Evolutionary conservation across 1,140 invertebrate genomes (phyloP), one percentile per base, ranked within the genome.

Genomic region (Medauroidea extradentata): DNA sequence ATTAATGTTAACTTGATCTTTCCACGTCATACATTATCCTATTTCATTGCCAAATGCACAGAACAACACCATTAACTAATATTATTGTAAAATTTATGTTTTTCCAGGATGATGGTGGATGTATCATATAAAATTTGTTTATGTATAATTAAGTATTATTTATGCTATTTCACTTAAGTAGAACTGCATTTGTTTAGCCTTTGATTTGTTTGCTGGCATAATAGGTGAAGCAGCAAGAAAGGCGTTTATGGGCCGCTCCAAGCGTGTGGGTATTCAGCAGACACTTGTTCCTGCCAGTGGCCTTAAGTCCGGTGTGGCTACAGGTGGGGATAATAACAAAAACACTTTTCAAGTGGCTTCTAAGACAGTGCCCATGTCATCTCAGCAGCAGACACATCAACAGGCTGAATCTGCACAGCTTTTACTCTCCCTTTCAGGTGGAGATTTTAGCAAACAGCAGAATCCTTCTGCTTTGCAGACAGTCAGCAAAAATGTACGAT

Each of bases 331-430:
- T 3, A 11, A 21, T 55, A 29, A 25, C 14, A 55, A 55, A 41
- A 55, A 25, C 16, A 46, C 41, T 41, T 55, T 55, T 16, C 53
- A 55, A 9, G 44, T 43, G 9, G 44, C 39, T 5, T 42, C 53
- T 29, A 55, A 55, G 29, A 27, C 53, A 4, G 38, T 55, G 7
- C 29, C 53, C 23, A 34, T 34, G 29, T 34, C 27, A 4, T 18
- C 23, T 8, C 48, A 50, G 19, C 48, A 57, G 4, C 43, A 59
- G 14, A 50, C 46, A 8, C 57, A 59, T 1, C 59, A 54, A 39
- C 59, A 60, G 27, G 65, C 67, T n/a, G 69, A 70, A 38, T 64
- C 69, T 8, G 70, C 70, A 14, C 67, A 71, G 58, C 66, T 70
- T 13, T 48, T 71, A 48, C 56, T 71, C 7, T 69, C 66, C n/a